phyloP scores from a whole-genome alignment of 37 sponge, comb jelly and placozoan species.

The Dysidea cf. avara region DNA sequence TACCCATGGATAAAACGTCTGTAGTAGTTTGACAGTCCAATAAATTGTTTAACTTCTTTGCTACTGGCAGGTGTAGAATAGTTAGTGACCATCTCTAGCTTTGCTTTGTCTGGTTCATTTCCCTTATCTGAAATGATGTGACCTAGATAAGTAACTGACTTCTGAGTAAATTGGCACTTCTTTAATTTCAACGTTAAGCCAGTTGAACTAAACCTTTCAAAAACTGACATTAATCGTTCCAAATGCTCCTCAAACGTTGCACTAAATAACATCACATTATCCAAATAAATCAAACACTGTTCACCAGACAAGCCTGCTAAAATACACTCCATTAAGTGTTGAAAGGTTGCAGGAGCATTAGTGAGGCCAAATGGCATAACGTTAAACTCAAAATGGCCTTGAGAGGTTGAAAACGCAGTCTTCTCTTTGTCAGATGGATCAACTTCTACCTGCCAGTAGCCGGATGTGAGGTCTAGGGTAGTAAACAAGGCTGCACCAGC shows the following conservation, averaged over 20 bases:
- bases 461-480: slow-evolving; percentile 5
- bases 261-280: slow-evolving; percentile 18
- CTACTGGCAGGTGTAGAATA: slow-evolving; percentile 1
- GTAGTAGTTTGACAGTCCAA: slow-evolving; percentile 47
- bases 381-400: too few relatives aligned
- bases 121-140: background rate
- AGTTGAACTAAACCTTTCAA: slow-evolving; percentile 3
- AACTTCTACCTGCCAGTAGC: too few relatives aligned
- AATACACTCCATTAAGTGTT: slow-evolving; percentile 41
- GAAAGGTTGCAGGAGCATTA: slow-evolving; percentile 49
- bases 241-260: slow-evolving; percentile 24
- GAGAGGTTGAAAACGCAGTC: too few relatives aligned
- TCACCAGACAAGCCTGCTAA: background rate
- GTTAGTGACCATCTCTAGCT: background rate
- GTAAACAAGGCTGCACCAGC: background rate
- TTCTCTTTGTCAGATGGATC: too few relatives aligned
- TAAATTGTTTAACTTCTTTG: slow-evolving; percentile 35
- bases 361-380: too few relatives aligned
- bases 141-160: slow-evolving; percentile 5
- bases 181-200: slow-evolving; percentile 8
- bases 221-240: background rate
- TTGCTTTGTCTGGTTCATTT: background rate
- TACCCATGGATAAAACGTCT: too few relatives aligned
- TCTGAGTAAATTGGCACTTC: background rate
- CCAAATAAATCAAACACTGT: background rate